Conservation (phyloP, 2,888 invertebrate genomes). For the Sesamia inferens region DNA sequence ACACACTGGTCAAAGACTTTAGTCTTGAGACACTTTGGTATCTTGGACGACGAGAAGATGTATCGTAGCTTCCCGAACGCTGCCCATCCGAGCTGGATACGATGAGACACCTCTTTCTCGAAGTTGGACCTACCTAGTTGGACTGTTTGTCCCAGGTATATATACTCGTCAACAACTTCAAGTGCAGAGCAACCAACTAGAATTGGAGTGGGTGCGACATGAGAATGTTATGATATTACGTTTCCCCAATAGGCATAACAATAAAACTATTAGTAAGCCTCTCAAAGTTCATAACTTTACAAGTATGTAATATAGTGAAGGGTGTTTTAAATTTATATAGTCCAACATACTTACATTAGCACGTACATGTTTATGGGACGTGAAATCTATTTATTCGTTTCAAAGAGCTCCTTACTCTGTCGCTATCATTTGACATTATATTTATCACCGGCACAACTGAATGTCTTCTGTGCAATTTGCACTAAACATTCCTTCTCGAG, state of each 20-base stretch:
- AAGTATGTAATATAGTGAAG: constrained; percentile 35
- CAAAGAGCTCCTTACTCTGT: constrained; percentile 56
- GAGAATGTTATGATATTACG: constrained; percentile 33
- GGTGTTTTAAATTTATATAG: constrained; percentile 32
- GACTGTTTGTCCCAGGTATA: too few relatives aligned
- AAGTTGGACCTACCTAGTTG: too few relatives aligned
- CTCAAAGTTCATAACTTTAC: constrained; percentile 34
- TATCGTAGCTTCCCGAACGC: too few relatives aligned
- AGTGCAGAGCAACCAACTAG: too few relatives aligned
- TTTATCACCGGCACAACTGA: constrained; percentile 75
- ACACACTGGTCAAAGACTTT: too few relatives aligned
- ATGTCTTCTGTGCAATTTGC: constrained; percentile 75
- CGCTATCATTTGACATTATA: constrained; percentile 64
- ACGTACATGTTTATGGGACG: constrained; percentile 51
- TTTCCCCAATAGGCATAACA: constrained; percentile 37
- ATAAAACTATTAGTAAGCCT: constrained; percentile 19
- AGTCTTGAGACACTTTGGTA: too few relatives aligned
- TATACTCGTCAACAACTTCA: too few relatives aligned
- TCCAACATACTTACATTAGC: constrained; percentile 21
- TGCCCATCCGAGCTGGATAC: too few relatives aligned
- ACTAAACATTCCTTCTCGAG: constrained; percentile 74
- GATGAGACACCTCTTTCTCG: too few relatives aligned
- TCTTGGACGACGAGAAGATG: too few relatives aligned
- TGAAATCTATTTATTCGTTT: constrained; percentile 59
- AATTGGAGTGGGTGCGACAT: too few relatives aligned